Conservation (phyloP, 2,797 vertebrate species). For the Presbytis comata region DNA sequence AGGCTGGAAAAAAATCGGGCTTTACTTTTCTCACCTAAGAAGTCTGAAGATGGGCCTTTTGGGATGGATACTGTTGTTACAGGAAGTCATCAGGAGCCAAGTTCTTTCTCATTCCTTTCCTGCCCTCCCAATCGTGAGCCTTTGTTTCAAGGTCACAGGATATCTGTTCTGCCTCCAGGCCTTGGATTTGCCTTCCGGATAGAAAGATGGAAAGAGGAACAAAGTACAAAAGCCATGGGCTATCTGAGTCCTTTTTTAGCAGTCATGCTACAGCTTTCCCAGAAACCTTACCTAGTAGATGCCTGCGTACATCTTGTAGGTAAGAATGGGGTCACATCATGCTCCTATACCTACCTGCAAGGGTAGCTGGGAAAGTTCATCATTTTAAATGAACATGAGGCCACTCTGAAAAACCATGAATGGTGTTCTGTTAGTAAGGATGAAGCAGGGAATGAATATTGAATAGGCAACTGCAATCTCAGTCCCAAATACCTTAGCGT, state of each 20-base stretch:
- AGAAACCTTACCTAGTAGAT: background rate
- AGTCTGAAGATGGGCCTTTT: background rate
- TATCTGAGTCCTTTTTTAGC: background rate
- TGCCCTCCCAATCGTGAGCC: background rate
- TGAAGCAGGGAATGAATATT: background rate
- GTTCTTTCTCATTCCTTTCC: background rate
- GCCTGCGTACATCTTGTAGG: fast-evolving
- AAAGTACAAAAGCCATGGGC: background rate
- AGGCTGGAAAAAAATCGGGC: background rate
- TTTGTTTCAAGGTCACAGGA: background rate
- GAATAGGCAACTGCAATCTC: background rate
- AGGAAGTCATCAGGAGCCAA: background rate
- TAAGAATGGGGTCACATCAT: background rate
- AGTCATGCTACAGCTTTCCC: background rate
- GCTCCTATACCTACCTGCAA: background rate
- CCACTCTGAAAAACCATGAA: background rate
- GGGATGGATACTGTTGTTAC: too few species aligned
- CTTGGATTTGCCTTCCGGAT: background rate
- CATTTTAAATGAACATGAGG: background rate
- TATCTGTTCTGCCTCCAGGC: background rate
- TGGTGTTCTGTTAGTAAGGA: background rate
- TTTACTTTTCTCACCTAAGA: background rate
- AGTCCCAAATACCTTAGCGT: background rate
- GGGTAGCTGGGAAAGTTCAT: background rate
- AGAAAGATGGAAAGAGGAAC: background rate